Base-by-base conservation (phyloP, 1,140 invertebrate species). In the Chrysopa pallens region DNA sequence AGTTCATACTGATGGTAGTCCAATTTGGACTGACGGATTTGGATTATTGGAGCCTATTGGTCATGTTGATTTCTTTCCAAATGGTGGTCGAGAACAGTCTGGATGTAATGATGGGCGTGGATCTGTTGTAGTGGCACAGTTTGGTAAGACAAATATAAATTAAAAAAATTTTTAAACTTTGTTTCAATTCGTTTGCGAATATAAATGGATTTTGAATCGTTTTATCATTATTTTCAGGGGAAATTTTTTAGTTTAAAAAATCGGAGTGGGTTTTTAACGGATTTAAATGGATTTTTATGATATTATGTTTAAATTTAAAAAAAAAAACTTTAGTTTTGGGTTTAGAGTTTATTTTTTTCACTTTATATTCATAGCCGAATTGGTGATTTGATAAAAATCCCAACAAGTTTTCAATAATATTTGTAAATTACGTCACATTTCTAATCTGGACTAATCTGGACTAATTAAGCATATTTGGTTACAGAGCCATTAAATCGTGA, bases 1-100 rank as follows among this genome's bases (percentile, higher is more conserved):
- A 38, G 81, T 90, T 51, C 86, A 90, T 55, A 89, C 84, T 0
- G 85, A 85, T 58, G 80, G 77, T 42, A 82, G 84, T 50, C 59
- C 59, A 8, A 56, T 49, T 37, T 45, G 59, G 35, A 53, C 53
- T 36, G 58, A 61, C 48, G 59, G 59, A 31, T 61, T 61, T 46
- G 59, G 59, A 6, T 49, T 61, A 23, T 59, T 57, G 52, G 51
- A 61, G 46, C 58, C 59, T 23, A 57, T 61, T 17, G 59, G 59
- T 12, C 70, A 83, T 48, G 66, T 79, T 1, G 81, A 86, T 52
- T 81, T 81, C 56, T 85, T 75, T 46, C 73, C 75, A 0, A 85
- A 85, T 48, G 80, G 80, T 9, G 81, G 80, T 1, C 60, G 65
- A 36, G 60, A 72, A 42, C 81, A 86, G 53, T 78, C 80, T 0